Evolutionary conservation across 2,888 invertebrate species (phyloP), one percentile per base, ranked within the genome.

Genomic region (Morpho helenor): DNA sequence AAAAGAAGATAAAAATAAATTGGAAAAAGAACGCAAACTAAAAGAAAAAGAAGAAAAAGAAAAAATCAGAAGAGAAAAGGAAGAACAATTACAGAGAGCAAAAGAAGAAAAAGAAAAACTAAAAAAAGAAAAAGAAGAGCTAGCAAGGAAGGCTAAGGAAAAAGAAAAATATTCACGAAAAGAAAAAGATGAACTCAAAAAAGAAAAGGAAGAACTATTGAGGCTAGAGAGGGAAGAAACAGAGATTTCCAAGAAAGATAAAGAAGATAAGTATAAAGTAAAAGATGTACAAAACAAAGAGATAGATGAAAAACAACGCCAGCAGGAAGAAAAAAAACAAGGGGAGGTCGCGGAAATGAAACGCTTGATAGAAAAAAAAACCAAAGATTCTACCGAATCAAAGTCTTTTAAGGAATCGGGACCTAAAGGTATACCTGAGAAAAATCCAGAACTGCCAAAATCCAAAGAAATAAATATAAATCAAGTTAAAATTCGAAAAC

Each of bases 391-490:
- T 41, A 46, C 44, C 7, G 49, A 60, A 47, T 48, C 55, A 23
- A 65, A 59, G 59, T 23, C 40, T n/a, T 53, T 51, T 10, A 57
- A 52, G 50, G 50, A 61, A 50, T 40, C 55, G 41, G 57, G 56
- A 41, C 7, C 42, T 31, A 53, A 53, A 48, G 44, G 23, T 47
- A 40, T 46, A 31, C 46, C 23, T 9, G 56, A 65, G 56, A 58
- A 59, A 49, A 60, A 56, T 52, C 47, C 46, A 40, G 67, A 66
- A 52, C 52, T 64, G 47, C 61, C 66, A 22, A 66, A 52, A 40
- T 53, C 41, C 31, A 71, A 68, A 53, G 71, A 75, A 31, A 45
- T 79, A 56, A 68, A 72, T 58, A 62, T 74, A 3, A 62, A 65
- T 59, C 55, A 75, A 59, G 62, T 76, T 16, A 76, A 72, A 62